Base-by-base conservation (phyloP, 2,888 invertebrate species). In the Lingula anatina region DNA sequence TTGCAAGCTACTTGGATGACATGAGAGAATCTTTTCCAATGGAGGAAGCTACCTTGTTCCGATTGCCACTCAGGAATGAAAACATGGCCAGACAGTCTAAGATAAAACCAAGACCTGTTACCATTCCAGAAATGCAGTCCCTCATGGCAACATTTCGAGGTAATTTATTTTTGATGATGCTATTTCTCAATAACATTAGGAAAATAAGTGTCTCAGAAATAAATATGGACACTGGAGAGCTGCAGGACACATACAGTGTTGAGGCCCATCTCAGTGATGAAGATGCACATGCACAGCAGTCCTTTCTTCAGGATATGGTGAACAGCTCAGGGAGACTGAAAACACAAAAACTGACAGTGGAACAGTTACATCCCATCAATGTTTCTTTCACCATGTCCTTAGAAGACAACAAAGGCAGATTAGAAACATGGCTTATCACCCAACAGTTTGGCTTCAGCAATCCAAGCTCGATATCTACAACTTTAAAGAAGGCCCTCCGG, bases 21-120 rank as follows among this genome's bases (percentile, higher is more conserved):
- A n/a, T 24, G n/a, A n/a, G n/a, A 12, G 25, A 21, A 7, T 3
- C 5, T 5, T 25, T 12, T 20, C 42, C 42, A n/a, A n/a, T n/a
- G n/a, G n/a, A n/a, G n/a, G n/a, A n/a, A n/a, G 65, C 61, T 4
- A 72, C 73, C 5, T 52, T 71, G 44, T 73, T 73, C 48, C 51
- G 73, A 21, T 64, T 73, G 37, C 73, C 73, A 12, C 55, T 72
- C 25, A 53, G 73, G 46, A 61, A 45, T 20, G 31, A 46, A 18
- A 39, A 56, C n/a, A 63, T 65, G 60, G 63, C 63, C 1, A 23
- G 25, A 5, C 42, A 40, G 2, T 71, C 72, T 1, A 55, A 62
- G 25, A 59, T 73, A 9, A 59, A 59, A 3, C 53, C 55, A 9
- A 46, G 55, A n/a, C 39, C 41, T 1, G 46, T 66, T 1, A 50